A percentile compares a stretch with the other conserved stretches of the same genome.
Conservation (phyloP, 1,140 invertebrate genomes). For the Acyrthosiphon pisum region DNA sequence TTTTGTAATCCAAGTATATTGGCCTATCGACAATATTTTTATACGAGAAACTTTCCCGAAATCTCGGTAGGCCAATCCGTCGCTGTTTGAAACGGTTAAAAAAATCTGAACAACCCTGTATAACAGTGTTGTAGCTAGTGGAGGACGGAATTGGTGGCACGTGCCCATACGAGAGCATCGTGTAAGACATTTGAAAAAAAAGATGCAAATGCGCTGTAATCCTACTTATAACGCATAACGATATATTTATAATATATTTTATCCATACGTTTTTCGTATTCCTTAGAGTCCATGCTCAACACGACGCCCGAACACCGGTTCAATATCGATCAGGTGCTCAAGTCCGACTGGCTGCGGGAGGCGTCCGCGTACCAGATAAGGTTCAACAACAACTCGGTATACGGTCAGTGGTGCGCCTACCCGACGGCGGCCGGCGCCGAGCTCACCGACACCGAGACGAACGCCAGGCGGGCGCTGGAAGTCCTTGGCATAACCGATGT, state of each 20-base stretch:
- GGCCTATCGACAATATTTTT: too few relatives aligned
- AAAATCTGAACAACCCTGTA: too few relatives aligned
- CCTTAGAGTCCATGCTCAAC: conserved; percentile 28
- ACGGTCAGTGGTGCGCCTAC: conserved; percentile 60
- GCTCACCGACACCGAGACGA: conserved; percentile 59
- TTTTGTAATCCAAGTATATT: too few relatives aligned
- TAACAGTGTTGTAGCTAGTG: too few relatives aligned
- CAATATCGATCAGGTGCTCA: background rate
- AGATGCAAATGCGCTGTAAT: too few relatives aligned
- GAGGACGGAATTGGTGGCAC: too few relatives aligned
- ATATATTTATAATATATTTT: background rate
- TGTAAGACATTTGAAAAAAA: too few relatives aligned
- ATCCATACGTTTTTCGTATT: background rate
- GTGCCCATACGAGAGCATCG: too few relatives aligned
- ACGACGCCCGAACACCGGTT: conserved; percentile 1
- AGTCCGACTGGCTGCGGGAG: conserved; percentile 35
- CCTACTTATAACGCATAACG: background rate
- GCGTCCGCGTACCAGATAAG: conserved; percentile 35
- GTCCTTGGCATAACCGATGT: conserved; percentile 67
- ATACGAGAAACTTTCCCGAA: too few relatives aligned
- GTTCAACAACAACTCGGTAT: conserved; percentile 46
- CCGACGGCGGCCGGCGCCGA: conserved; percentile 58
- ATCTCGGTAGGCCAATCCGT: too few relatives aligned
- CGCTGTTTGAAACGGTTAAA: too few relatives aligned
- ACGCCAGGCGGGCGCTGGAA: conserved; percentile 62